A percentile compares a stretch with the other conserved stretches of the same genome.
These are phyloP conservation scores for Drosophila vallismaia DNA, from an alignment of 2,888 invertebrate species.

Conservation along the genomic window DNA sequence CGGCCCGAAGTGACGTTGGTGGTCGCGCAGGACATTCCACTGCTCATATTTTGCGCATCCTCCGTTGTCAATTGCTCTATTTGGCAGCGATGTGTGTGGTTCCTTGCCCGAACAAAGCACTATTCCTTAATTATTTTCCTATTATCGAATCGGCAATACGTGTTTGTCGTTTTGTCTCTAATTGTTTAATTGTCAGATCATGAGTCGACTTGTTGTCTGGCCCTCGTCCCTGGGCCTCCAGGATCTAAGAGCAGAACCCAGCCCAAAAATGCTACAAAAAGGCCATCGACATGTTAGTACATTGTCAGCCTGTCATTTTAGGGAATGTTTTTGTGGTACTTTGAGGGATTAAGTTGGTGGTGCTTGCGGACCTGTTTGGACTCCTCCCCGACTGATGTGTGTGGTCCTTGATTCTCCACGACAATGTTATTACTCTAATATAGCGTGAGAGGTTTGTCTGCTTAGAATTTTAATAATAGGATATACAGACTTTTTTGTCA, in stretches of 20 bases:
- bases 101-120: slow-evolving; percentile 44
- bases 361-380: slow-evolving; percentile 54
- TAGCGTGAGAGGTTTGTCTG: slow-evolving; percentile 44
- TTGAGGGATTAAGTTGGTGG: slow-evolving; percentile 60
- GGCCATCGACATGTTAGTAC: slow-evolving; percentile 46
- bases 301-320: slow-evolving; percentile 64
- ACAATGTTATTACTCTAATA: slow-evolving; percentile 52
- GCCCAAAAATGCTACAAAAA: not conserved
- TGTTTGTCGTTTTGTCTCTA: slow-evolving; percentile 74
- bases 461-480: slow-evolving; percentile 7
- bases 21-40: slow-evolving; percentile 43
- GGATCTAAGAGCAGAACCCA: not conserved
- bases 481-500: not conserved
- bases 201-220: slow-evolving; percentile 49
- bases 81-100: slow-evolving; percentile 57
- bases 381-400: slow-evolving; percentile 32
- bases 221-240: slow-evolving; percentile 21
- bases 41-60: slow-evolving; percentile 67
- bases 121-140: slow-evolving; percentile 78
- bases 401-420: slow-evolving; percentile 52
- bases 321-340: slow-evolving; percentile 50
- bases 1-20: slow-evolving; percentile 55
- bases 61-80: slow-evolving; percentile 76
- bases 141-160: slow-evolving; percentile 76
- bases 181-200: slow-evolving; percentile 81